Base-by-base conservation (phyloP, 2,113 vertebrate genomes). In the Halichoeres trimaculatus region DNA sequence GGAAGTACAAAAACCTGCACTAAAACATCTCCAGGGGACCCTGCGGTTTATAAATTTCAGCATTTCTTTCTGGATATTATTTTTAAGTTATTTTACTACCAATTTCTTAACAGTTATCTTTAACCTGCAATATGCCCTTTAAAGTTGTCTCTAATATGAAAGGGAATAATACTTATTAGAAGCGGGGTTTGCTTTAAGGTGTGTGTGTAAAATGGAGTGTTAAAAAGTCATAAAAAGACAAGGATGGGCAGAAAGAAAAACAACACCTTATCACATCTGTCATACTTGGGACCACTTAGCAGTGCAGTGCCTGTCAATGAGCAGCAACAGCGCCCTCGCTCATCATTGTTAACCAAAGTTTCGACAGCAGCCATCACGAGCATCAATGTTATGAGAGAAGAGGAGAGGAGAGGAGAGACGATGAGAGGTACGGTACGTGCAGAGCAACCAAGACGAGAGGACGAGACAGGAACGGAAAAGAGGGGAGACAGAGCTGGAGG, bases 341-440 rank as follows among this genome's bases (percentile, higher is more conserved):
- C 69, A 64, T 65, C 73, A 56, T 45, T 45, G 61, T 68, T 84
- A 63, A 75, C 47, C 50, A 65, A 70, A 74, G 70, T 80, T 83
- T 71, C 66, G 80, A 80, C 57, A 70, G 83, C 76, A 59, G 4
- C 58, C 80, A 71, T 73, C 80, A 75, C 76, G 71, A 67, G 74
- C 71, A 71, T 81, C 70, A 77, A 52, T 52, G 70, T 78, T 68
- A 81, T 54, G 52, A 53, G 62, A 57, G 20, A 30, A 69, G 70
- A 54, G 41, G 41, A 70, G 54, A 41, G 45, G 17, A 23, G 38
- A 74, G 48, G n/a, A 34, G 65, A 58, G 45, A 54, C 56, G 63
- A 68, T 56, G 56, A 76, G 26, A 55, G 58, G 20, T 55, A 47
- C 24, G 74, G 65, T 40, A 22, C 54, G 22, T 72, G 63, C 62